Conservation (phyloP, 2,113 vertebrate genomes). For the Gila orcuttii region DNA sequence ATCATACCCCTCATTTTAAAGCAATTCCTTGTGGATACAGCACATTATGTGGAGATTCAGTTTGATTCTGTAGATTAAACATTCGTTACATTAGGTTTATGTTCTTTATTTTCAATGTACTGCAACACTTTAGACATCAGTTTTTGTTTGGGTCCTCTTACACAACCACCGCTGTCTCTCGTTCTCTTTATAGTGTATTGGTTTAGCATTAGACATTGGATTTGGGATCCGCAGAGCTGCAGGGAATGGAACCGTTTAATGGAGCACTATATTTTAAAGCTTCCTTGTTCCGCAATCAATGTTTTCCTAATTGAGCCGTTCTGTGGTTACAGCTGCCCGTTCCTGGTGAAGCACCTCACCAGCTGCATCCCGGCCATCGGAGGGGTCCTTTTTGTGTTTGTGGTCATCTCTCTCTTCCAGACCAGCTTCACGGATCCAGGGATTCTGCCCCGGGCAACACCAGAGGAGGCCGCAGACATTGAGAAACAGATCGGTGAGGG, state of each 20-base stretch:
- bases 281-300: constrained; percentile 23
- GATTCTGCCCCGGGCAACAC: constrained; percentile 90
- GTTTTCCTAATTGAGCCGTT: constrained; percentile 6
- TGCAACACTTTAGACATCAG: background rate
- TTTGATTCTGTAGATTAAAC: background rate
- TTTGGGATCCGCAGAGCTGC: background rate
- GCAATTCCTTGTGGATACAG: background rate
- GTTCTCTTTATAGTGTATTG: background rate
- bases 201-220: background rate
- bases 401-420: constrained; percentile 90
- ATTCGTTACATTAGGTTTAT: background rate
- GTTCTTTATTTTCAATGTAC: background rate
- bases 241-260: background rate
- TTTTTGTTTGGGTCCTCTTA: background rate
- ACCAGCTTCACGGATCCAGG: constrained; percentile 93
- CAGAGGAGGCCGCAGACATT: constrained; percentile 87
- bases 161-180: background rate
- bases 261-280: background rate
- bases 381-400: constrained; percentile 89
- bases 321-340: constrained; percentile 83
- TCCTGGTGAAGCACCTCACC: constrained; percentile 86
- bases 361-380: constrained; percentile 88
- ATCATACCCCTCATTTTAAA: background rate
- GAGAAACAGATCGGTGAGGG: constrained; percentile 90
- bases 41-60: background rate